phyloP scores from a whole-genome alignment of 2,113 vertebrate species.

The Hiodon alosoides region DNA sequence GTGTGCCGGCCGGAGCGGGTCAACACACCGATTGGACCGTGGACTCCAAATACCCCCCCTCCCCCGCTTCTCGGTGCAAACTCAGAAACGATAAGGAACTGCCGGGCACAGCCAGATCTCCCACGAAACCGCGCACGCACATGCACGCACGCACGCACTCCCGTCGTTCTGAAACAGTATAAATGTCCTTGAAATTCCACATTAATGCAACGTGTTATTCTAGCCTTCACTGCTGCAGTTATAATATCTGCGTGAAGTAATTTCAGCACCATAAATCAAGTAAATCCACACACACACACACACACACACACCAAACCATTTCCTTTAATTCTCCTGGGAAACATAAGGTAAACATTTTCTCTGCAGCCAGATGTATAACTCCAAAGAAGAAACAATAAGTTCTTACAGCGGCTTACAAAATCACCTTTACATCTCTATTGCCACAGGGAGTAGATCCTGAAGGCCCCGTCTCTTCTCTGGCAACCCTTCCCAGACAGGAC shows the following conservation, averaged over 20 bases:
- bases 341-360: too few species aligned
- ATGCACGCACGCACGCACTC: too few species aligned
- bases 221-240: slow-evolving; percentile 56
- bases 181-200: slow-evolving; percentile 50
- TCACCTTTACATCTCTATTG: neutral
- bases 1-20: too few species aligned
- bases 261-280: slow-evolving; percentile 54
- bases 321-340: neutral
- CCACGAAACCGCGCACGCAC: slow-evolving; percentile 4
- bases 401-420: slow-evolving; percentile 14
- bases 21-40: too few species aligned
- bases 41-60: too few species aligned
- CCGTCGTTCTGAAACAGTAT: slow-evolving; percentile 12
- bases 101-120: neutral
- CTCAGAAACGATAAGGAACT: neutral
- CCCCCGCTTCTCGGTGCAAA: too few species aligned
- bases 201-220: slow-evolving; percentile 52
- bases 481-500: neutral
- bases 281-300: too few species aligned
- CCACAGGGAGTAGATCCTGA: neutral
- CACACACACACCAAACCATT: slow-evolving; percentile 10
- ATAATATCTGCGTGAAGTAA: slow-evolving; percentile 57
- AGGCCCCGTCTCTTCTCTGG: neutral
- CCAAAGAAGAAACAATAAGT: neutral
- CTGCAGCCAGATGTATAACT: neutral